Evolutionary conservation across 2,113 vertebrate genomes (phyloP).

Genomic region (Oxyruncus cristatus): DNA sequence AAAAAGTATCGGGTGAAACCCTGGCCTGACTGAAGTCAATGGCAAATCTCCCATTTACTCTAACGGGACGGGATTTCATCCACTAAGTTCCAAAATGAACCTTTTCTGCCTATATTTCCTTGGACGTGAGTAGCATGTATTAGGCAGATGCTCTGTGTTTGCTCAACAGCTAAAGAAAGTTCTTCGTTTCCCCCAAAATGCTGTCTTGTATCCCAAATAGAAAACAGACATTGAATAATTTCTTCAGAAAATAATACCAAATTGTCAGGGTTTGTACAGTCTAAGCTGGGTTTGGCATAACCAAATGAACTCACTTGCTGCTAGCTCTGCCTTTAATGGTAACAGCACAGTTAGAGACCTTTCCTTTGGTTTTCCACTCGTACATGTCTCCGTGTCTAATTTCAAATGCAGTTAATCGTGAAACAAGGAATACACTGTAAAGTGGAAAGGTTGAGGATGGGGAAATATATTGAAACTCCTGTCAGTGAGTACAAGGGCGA

Average conservation of each 20-base stretch:
- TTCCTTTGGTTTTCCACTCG: not conserved
- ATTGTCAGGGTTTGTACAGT: not conserved
- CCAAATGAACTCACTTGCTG: not conserved
- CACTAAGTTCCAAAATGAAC: slow-evolving; percentile 11
- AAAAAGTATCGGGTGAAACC: not conserved
- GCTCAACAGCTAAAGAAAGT: not conserved
- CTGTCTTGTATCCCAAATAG: not conserved
- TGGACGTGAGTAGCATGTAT: not conserved
- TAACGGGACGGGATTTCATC: not conserved
- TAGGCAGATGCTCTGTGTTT: not conserved
- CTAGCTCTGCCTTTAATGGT: not conserved
- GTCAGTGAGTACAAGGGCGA: not conserved
- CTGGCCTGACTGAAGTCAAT: not conserved
- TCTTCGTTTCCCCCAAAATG: not conserved
- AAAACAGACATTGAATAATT: not conserved
- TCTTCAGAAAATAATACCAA: not conserved
- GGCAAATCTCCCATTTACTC: slow-evolving; percentile 32
- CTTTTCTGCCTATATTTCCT: not conserved
- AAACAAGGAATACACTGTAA: not conserved
- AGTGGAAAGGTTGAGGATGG: not conserved
- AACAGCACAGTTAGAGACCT: not conserved
- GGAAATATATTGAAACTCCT: not conserved
- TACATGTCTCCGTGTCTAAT: not conserved
- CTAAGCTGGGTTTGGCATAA: not conserved
- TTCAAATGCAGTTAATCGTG: not conserved